A percentile compares a stretch with the other conserved stretches of the same genome.
phyloP scores from a whole-genome alignment of 2,888 invertebrate species.

The Drosophila sordidapex region DNA sequence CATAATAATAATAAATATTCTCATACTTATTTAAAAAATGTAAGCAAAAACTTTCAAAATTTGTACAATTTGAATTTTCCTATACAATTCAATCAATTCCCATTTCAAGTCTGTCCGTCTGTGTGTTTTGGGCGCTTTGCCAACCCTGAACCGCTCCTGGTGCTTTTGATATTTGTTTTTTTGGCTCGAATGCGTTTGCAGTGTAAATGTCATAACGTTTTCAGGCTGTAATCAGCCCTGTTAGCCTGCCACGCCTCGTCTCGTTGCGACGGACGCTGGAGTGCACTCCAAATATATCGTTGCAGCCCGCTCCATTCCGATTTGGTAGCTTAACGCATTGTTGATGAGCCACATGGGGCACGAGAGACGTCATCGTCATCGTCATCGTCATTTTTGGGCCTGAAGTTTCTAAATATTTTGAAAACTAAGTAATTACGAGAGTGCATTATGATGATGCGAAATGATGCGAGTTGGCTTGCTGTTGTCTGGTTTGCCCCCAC shows the following conservation, averaged over 20 bases:
- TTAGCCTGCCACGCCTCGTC: constrained; percentile 7
- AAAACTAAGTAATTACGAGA: constrained; percentile 83
- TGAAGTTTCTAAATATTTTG: constrained; percentile 82
- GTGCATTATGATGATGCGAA: constrained; percentile 81
- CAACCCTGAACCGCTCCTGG: constrained; percentile 51
- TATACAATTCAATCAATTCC: not conserved
- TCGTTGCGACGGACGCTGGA: constrained; percentile 11
- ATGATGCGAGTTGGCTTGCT: constrained; percentile 71
- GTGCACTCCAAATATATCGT: constrained; percentile 10
- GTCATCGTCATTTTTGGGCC: constrained; percentile 48
- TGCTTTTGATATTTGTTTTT: constrained; percentile 21
- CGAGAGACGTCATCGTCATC: constrained; percentile 24
- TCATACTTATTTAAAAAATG: not conserved
- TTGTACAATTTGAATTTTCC: not conserved
- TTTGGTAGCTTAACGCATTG: constrained; percentile 62
- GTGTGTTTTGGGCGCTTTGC: not conserved
- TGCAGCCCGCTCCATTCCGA: constrained; percentile 40
- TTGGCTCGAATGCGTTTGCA: constrained; percentile 51
- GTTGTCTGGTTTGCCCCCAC: not conserved
- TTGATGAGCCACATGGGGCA: constrained; percentile 62
- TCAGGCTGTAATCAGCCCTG: constrained; percentile 71
- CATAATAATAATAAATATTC: not conserved
- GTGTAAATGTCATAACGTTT: constrained; percentile 79
- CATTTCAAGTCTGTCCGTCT: not conserved
- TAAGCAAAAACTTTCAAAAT: no score